Conservation (phyloP, 2,113 vertebrate species). For the Sorex fumeus region DNA sequence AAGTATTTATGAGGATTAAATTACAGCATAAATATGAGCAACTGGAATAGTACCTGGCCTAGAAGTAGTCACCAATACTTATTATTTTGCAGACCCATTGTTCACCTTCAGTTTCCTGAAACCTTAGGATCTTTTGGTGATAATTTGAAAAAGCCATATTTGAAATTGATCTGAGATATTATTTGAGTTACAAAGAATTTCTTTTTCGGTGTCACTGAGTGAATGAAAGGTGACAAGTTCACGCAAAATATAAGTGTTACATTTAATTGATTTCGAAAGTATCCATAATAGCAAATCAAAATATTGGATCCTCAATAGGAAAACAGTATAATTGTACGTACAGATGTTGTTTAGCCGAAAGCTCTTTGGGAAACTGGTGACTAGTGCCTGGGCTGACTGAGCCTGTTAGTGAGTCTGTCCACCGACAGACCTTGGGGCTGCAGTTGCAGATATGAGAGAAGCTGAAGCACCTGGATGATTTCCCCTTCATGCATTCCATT, state of each 20-base stretch:
- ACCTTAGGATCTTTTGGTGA: constrained; percentile 7
- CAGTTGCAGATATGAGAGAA: background rate
- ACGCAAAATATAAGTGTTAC: constrained; percentile 58
- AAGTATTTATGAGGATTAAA: background rate
- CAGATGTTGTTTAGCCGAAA: background rate
- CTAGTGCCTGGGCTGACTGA: background rate
- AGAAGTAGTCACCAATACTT: background rate
- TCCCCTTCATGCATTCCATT: background rate
- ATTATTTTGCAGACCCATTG: background rate
- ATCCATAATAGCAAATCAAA: constrained; percentile 40
- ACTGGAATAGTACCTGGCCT: background rate
- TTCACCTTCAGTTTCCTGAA: constrained; percentile 9
- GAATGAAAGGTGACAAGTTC: constrained; percentile 35
- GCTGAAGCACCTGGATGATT: background rate
- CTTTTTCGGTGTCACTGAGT: constrained; percentile 41
- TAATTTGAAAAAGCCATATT: constrained; percentile 19
- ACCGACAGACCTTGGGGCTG: background rate
- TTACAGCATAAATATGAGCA: background rate
- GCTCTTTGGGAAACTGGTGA: background rate
- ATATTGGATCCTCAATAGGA: constrained; percentile 19
- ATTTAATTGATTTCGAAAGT: constrained; percentile 44
- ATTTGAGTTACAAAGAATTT: constrained; percentile 52
- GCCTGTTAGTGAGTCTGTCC: background rate
- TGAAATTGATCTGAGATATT: constrained; percentile 36
- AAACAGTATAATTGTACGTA: background rate